Conservation (phyloP, 1,140 invertebrate species). For the Brachionus koreanus region DNA sequence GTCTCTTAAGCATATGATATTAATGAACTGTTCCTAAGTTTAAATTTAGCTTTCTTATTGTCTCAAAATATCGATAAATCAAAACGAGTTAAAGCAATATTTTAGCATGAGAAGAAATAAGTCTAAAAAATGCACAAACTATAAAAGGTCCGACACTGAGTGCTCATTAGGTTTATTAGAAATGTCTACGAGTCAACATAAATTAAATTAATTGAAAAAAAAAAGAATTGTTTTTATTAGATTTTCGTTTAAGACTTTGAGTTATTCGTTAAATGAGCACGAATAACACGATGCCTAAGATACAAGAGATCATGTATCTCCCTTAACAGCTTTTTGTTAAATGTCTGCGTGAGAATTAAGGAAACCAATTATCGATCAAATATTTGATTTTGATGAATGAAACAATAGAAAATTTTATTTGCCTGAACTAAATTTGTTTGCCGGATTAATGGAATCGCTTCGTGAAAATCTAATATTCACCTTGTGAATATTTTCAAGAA, state of each 20-base stretch:
- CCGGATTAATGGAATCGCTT: background rate
- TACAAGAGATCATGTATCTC: background rate
- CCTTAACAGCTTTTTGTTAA: background rate
- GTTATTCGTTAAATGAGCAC: background rate
- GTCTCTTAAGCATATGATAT: background rate
- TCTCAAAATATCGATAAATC: background rate
- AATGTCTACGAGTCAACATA: background rate
- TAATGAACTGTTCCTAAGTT: background rate
- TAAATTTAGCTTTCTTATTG: background rate
- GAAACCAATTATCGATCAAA: background rate
- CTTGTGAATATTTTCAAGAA: background rate
- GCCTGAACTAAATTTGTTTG: background rate
- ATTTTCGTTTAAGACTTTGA: background rate
- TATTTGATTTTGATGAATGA: background rate
- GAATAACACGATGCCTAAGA: background rate
- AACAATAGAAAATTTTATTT: background rate
- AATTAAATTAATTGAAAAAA: background rate
- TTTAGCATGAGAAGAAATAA: background rate
- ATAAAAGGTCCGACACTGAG: background rate
- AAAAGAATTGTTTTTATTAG: background rate
- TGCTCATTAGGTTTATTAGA: background rate
- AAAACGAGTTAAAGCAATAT: background rate
- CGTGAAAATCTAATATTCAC: background rate
- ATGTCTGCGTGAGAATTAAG: slow-evolving; percentile 27
- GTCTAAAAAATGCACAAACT: background rate